Evolutionary conservation across 2,113 vertebrate species (phyloP).

Genomic region (Callopanchax toddi): DNA sequence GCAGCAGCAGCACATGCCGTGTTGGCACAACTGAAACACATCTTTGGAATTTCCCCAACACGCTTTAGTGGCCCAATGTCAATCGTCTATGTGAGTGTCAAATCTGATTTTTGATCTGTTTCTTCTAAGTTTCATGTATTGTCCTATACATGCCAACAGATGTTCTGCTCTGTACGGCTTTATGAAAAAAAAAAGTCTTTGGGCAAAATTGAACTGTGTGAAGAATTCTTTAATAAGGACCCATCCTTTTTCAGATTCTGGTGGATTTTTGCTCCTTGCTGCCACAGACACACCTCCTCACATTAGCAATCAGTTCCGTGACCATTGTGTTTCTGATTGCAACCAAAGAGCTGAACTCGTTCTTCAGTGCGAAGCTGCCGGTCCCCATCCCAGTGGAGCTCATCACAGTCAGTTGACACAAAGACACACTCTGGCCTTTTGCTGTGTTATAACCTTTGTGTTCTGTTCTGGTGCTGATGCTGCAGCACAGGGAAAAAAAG

Average conservation of each 20-base stretch:
- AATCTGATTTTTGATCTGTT: not conserved
- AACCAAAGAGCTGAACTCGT: slow-evolving; percentile 88
- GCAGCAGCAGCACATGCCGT: slow-evolving; percentile 89
- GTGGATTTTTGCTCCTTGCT: slow-evolving; percentile 84
- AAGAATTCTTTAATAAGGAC: not conserved
- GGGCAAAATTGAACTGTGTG: not conserved
- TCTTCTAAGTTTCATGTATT: not conserved
- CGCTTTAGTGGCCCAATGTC: slow-evolving; percentile 84
- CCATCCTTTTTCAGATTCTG: slow-evolving; percentile 78
- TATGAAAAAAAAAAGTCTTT: no score
- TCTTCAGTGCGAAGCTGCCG: slow-evolving; percentile 79
- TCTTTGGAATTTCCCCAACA: slow-evolving; percentile 82
- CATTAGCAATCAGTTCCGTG: slow-evolving; percentile 83
- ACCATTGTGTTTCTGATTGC: slow-evolving; percentile 82
- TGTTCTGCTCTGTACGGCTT: no score
- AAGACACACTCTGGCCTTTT: slow-evolving; percentile 30
- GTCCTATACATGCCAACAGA: not conserved
- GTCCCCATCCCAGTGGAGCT: slow-evolving; percentile 93
- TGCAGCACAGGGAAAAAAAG: slow-evolving; percentile 32
- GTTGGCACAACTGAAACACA: slow-evolving; percentile 89
- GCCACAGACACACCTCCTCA: slow-evolving; percentile 82
- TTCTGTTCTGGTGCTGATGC: slow-evolving; percentile 45
- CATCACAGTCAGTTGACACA: slow-evolving; percentile 81
- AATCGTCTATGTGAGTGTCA: slow-evolving; percentile 85
- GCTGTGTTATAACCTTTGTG: slow-evolving; percentile 23